Conservation (phyloP, 2,797 vertebrate genomes). For the Vespertilio murinus region DNA sequence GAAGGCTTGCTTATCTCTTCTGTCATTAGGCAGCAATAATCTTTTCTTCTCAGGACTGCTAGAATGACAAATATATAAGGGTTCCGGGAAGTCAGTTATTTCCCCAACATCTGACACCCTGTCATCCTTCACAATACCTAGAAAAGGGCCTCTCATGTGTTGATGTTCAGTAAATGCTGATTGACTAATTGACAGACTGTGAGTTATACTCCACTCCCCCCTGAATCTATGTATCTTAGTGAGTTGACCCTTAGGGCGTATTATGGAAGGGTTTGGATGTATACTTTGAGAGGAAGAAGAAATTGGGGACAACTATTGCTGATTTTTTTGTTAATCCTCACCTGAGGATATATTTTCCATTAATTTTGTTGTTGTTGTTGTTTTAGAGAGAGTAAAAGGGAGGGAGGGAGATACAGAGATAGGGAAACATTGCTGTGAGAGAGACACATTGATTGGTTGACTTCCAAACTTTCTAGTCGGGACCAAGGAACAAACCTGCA, state of each 20-base stretch:
- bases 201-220: not conserved
- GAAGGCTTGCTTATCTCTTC: not conserved
- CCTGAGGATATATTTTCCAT: too few relatives aligned
- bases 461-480: too few relatives aligned
- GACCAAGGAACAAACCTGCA: too few relatives aligned
- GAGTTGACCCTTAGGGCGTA: not conserved
- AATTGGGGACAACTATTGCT: not conserved
- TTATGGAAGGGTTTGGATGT: not conserved
- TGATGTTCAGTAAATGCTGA: not conserved
- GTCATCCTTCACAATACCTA: not conserved
- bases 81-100: not conserved
- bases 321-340: not conserved
- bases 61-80: not conserved
- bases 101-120: not conserved
- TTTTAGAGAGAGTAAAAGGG: too few relatives aligned
- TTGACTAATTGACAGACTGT: not conserved
- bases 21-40: not conserved
- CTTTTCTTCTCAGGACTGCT: not conserved
- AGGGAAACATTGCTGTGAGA: too few relatives aligned
- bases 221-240: not conserved
- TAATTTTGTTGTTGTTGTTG: too few relatives aligned
- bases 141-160: not conserved
- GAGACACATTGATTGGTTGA: too few relatives aligned
- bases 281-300: not conserved
- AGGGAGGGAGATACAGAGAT: too few relatives aligned